These are phyloP conservation scores for Aphelinus atriplicis DNA, from an alignment of 1,140 invertebrate genomes.

Conservation along the genomic window DNA sequence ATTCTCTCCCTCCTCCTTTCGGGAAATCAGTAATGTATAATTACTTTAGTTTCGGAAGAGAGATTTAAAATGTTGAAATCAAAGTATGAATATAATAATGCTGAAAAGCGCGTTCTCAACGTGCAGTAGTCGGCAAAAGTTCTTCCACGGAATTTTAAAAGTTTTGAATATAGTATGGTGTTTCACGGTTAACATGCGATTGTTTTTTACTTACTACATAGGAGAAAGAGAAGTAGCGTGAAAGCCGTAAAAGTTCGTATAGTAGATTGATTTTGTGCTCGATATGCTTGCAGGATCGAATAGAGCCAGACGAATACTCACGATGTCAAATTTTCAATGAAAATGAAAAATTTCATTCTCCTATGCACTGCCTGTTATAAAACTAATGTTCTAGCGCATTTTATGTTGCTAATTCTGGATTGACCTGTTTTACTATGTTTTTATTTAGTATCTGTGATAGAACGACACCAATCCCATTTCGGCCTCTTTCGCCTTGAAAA, in stretches of 20 bases:
- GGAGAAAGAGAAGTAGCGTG: slow-evolving; percentile 1
- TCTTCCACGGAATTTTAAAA: slow-evolving; percentile 23
- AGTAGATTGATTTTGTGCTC: slow-evolving; percentile 9
- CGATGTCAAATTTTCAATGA: neutral
- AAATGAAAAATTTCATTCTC: slow-evolving; percentile 19
- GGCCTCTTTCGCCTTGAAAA: slow-evolving; percentile 19
- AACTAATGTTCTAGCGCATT: slow-evolving; percentile 18
- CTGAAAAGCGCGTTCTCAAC: neutral
- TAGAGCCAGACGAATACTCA: slow-evolving; percentile 20
- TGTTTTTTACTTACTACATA: slow-evolving; percentile 7
- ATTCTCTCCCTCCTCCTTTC: slow-evolving; percentile 20
- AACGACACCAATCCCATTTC: slow-evolving; percentile 18
- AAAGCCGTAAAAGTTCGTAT: slow-evolving; percentile 15
- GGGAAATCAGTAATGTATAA: slow-evolving; percentile 19
- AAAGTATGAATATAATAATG: neutral
- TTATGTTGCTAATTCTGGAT: slow-evolving; percentile 15
- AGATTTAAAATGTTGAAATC: neutral
- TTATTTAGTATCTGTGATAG: slow-evolving; percentile 35
- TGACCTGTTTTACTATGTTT: slow-evolving; percentile 22
- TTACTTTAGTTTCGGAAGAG: neutral
- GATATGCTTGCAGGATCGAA: slow-evolving; percentile 25
- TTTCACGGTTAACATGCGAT: slow-evolving; percentile 8
- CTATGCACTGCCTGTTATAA: slow-evolving; percentile 13
- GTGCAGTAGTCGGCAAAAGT: slow-evolving; percentile 10
- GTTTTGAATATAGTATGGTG: slow-evolving; percentile 9